Conservation (phyloP, 2,113 vertebrate species). For the Romanogobio albipinnatus region DNA sequence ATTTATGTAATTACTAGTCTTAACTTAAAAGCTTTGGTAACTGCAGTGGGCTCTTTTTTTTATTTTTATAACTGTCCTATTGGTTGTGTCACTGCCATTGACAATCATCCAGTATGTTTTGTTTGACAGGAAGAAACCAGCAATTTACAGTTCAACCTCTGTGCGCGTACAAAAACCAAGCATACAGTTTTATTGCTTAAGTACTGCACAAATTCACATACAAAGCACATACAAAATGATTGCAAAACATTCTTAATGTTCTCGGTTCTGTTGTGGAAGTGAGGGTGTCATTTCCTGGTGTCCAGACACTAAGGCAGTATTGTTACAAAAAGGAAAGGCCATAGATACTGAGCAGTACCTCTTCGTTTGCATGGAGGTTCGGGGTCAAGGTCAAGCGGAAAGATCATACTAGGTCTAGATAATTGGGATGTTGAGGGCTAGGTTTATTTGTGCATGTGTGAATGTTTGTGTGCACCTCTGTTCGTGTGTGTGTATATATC, state of each 20-base stretch:
- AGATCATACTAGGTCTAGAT: slow-evolving; percentile 32
- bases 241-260: slow-evolving; percentile 62
- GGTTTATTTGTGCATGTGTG: slow-evolving; percentile 21
- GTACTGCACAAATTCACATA: slow-evolving; percentile 66
- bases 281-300: slow-evolving; percentile 56
- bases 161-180: slow-evolving; percentile 63
- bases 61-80: slow-evolving; percentile 40
- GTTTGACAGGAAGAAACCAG: slow-evolving; percentile 58
- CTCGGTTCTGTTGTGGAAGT: slow-evolving; percentile 62
- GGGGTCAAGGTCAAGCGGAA: slow-evolving; percentile 46
- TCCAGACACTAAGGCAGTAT: slow-evolving; percentile 49
- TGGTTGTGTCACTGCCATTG: slow-evolving; percentile 14
- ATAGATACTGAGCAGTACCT: slow-evolving; percentile 53
- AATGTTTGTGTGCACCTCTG: neutral
- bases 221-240: slow-evolving; percentile 61
- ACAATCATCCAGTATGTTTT: slow-evolving; percentile 47
- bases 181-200: slow-evolving; percentile 75
- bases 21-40: slow-evolving; percentile 59
- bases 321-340: slow-evolving; percentile 56
- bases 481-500: slow-evolving; percentile 16
- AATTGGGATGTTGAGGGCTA: slow-evolving; percentile 32
- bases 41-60: slow-evolving; percentile 36
- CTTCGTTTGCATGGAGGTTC: slow-evolving; percentile 47
- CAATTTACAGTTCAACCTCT: slow-evolving; percentile 63
- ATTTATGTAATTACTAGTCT: slow-evolving; percentile 36